Evolutionary conservation across 1,140 invertebrate species (phyloP).

Genomic region (Bombus confusus): DNA sequence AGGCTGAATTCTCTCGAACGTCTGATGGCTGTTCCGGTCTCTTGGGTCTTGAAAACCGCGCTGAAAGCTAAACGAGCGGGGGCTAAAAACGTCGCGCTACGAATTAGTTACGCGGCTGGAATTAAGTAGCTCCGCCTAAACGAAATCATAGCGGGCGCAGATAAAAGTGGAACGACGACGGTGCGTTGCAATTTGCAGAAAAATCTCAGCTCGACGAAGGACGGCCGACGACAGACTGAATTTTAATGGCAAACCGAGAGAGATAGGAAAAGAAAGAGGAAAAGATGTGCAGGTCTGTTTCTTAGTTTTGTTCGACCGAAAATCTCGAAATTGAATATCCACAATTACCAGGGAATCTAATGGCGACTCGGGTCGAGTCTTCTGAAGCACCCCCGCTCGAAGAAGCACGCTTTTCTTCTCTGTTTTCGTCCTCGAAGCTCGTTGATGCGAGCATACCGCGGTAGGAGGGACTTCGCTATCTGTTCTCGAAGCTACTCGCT

Average conservation of each 20-base stretch:
- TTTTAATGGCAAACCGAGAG: neutral
- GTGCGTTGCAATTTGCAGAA: conserved; percentile 8
- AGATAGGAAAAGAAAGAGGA: neutral
- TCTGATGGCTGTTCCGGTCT: neutral
- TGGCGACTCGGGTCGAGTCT: neutral
- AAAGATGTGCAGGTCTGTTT: neutral
- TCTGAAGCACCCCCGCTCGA: neutral
- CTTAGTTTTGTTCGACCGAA: neutral
- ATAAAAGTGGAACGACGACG: conserved; percentile 23
- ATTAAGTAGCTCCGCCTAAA: conserved; percentile 30
- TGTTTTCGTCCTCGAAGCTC: neutral
- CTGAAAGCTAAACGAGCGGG: neutral
- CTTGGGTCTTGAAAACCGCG: neutral
- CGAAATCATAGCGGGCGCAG: conserved; percentile 25
- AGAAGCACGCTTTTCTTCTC: neutral
- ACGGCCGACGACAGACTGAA: neutral
- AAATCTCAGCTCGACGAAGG: conserved; percentile 8
- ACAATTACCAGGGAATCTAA: neutral
- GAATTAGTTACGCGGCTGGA: conserved; percentile 24
- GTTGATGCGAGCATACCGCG: neutral
- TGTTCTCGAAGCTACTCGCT: neutral
- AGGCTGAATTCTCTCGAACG: conserved; percentile 7
- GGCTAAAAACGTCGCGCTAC: neutral
- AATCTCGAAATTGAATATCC: neutral
- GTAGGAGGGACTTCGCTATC: neutral